Conservation (phyloP, 2,888 invertebrate species). For the Amphipyra tragopoginis region DNA sequence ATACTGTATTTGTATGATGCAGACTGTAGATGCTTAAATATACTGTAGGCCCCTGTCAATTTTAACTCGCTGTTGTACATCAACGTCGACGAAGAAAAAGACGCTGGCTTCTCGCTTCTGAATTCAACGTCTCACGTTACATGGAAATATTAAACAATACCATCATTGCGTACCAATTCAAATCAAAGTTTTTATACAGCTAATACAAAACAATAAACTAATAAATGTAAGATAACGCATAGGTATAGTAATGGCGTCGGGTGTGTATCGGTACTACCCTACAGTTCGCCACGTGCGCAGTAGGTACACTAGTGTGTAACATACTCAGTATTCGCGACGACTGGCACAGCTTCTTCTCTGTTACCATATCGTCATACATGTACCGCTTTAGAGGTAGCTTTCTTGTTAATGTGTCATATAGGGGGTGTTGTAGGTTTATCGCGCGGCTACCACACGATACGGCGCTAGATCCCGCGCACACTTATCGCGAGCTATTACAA, state of each 20-base stretch:
- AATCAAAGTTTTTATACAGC: too few species aligned
- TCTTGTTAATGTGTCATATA: conserved; percentile 34
- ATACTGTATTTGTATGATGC: too few species aligned
- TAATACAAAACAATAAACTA: not conserved
- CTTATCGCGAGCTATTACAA: too few species aligned
- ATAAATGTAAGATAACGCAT: not conserved
- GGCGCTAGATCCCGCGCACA: not conserved
- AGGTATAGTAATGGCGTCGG: not conserved
- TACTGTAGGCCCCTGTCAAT: too few species aligned
- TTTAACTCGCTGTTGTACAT: not conserved
- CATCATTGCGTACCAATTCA: too few species aligned
- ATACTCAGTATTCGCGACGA: conserved; percentile 9
- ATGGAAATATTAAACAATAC: not conserved
- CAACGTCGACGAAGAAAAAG: not conserved
- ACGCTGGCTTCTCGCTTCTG: conserved; percentile 2
- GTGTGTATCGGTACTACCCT: not conserved
- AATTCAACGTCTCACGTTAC: not conserved
- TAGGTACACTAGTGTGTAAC: conserved; percentile 1
- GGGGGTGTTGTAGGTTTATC: conserved; percentile 24
- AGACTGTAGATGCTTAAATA: not conserved
- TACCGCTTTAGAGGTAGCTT: conserved; percentile 19
- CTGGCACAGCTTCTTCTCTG: conserved; percentile 31
- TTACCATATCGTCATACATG: conserved; percentile 40
- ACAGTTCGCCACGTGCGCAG: not conserved
- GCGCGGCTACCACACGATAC: not conserved